A percentile compares a stretch with the other conserved stretches of the same genome.
phyloP scores from a whole-genome alignment of 2,888 invertebrate species.

The Marasmarcha lunaedactyla region DNA sequence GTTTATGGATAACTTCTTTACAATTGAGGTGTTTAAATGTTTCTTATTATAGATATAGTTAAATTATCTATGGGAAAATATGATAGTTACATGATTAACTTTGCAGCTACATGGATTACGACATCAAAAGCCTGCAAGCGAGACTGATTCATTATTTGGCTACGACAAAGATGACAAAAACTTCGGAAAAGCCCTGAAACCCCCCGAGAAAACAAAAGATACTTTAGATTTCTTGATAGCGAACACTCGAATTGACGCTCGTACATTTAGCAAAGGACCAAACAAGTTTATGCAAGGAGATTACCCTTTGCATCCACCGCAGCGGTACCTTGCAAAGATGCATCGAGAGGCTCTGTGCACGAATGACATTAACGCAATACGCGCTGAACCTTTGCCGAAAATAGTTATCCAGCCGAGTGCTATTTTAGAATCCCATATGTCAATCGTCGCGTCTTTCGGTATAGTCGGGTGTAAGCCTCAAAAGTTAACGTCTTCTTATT shows the following conservation, averaged over 20 bases:
- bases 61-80: too few species aligned
- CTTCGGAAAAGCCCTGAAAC: constrained; percentile 21
- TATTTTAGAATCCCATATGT: constrained; percentile 46
- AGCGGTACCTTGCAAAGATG: constrained; percentile 15
- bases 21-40: constrained; percentile 30
- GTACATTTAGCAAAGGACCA: constrained; percentile 25
- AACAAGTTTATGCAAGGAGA: constrained; percentile 38
- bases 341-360: constrained; percentile 38
- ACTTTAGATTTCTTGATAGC: constrained; percentile 39
- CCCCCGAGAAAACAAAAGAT: constrained; percentile 14
- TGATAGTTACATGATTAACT: background rate
- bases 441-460: constrained; percentile 43
- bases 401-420: constrained; percentile 29
- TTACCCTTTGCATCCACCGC: constrained; percentile 40
- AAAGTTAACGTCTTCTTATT: constrained; percentile 23
- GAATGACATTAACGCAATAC: constrained; percentile 44
- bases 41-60: too few species aligned
- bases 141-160: constrained; percentile 28
- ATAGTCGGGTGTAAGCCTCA: constrained; percentile 41
- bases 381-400: constrained; percentile 21
- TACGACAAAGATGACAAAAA: constrained; percentile 31
- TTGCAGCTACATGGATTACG: constrained; percentile 37
- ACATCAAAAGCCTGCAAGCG: constrained; percentile 8
- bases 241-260: constrained; percentile 39
- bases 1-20: constrained; percentile 31